phyloP scores from a whole-genome alignment of 2,797 vertebrate genomes.

The Erithacus rubecula region DNA sequence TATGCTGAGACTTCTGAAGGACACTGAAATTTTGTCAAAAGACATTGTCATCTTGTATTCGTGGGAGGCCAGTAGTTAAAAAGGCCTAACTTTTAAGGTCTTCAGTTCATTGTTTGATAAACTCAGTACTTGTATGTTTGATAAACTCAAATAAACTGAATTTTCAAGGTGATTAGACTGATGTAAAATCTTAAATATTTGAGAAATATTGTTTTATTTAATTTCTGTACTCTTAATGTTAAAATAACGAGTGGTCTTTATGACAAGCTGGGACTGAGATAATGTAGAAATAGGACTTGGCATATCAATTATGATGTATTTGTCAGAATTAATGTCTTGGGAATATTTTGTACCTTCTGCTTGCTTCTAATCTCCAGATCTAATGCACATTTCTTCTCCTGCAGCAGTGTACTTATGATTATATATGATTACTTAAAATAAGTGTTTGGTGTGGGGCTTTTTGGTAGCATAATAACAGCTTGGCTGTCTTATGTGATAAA shows the following conservation, averaged over 20 bases:
- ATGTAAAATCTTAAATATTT: neutral
- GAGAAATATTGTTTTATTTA: neutral
- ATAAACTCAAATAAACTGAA: neutral
- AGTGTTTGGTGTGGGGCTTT: neutral
- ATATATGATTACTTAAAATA: neutral
- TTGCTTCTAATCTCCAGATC: neutral
- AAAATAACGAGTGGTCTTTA: fast-evolving
- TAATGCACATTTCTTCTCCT: neutral
- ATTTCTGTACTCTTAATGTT: neutral
- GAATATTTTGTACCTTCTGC: neutral
- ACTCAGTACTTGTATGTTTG: neutral
- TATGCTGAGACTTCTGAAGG: neutral
- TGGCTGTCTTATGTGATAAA: neutral
- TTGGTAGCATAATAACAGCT: neutral
- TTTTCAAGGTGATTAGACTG: neutral
- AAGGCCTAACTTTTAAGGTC: neutral
- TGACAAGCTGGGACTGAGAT: neutral
- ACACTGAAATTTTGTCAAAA: neutral
- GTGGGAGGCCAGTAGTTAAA: neutral
- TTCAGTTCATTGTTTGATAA: neutral
- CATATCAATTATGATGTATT: neutral
- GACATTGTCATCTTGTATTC: neutral
- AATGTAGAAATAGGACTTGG: neutral
- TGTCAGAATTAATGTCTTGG: neutral
- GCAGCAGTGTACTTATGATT: neutral